phyloP scores from a whole-genome alignment of 2,113 vertebrate genomes.

The Rutilus rutilus region DNA sequence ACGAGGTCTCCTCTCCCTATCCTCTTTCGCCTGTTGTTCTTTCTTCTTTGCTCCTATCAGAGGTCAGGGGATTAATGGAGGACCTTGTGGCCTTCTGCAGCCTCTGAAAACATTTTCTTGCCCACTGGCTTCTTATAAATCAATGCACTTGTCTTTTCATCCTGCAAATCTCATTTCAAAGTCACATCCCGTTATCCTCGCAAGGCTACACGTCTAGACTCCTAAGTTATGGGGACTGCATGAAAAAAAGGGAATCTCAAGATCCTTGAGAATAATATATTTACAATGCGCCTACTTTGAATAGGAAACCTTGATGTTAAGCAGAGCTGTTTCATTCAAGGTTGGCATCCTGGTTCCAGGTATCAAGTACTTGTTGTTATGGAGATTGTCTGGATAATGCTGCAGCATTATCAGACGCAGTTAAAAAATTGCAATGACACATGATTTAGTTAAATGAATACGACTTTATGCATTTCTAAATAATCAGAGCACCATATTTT shows the following conservation, averaged over 20 bases:
- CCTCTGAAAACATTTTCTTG: slow-evolving; percentile 72
- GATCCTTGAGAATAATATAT: background rate
- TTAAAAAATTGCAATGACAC: background rate
- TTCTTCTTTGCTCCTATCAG: slow-evolving; percentile 66
- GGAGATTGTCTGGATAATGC: background rate
- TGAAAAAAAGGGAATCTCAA: background rate
- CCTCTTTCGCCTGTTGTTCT: slow-evolving; percentile 60
- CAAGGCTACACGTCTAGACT: slow-evolving; percentile 71
- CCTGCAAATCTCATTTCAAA: slow-evolving; percentile 76
- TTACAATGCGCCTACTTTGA: background rate
- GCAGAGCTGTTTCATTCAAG: slow-evolving; percentile 20
- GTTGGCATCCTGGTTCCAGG: background rate
- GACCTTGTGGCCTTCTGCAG: slow-evolving; percentile 76
- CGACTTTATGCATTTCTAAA: background rate
- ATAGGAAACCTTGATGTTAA: slow-evolving; percentile 8
- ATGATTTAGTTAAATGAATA: background rate
- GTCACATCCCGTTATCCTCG: slow-evolving; percentile 60
- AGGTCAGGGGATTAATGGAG: slow-evolving; percentile 82
- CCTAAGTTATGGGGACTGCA: slow-evolving; percentile 3
- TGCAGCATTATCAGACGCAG: background rate
- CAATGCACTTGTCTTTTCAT: slow-evolving; percentile 67
- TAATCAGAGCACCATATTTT: background rate
- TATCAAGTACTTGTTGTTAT: background rate
- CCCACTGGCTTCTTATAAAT: slow-evolving; percentile 76
- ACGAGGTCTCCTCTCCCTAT: slow-evolving; percentile 61